phyloP scores from a whole-genome alignment of 2,113 vertebrate genomes.

The Hippocampus abdominalis region DNA sequence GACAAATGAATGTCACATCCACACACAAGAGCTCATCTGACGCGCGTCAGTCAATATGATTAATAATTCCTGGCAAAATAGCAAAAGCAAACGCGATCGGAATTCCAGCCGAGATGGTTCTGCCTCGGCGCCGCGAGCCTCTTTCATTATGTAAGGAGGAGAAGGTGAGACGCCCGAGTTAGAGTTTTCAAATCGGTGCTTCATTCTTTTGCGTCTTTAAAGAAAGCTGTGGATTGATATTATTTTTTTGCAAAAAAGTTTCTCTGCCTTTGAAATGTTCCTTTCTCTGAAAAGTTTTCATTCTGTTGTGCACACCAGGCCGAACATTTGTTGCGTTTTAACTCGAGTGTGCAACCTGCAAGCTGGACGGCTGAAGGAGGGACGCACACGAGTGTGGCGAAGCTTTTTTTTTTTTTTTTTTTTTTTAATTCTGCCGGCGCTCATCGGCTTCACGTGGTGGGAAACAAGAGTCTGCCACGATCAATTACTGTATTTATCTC shows the following conservation, averaged over 20 bases:
- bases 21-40: neutral
- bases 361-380: constrained; percentile 42
- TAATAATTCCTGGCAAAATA: constrained; percentile 1
- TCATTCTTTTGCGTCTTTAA: constrained; percentile 29
- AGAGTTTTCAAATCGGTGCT: constrained; percentile 17
- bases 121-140: neutral
- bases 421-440: constrained; percentile 36
- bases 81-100: neutral
- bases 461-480: constrained; percentile 20
- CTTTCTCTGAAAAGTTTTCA: neutral
- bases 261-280: constrained; percentile 10
- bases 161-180: constrained; percentile 12
- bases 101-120: constrained; percentile 15
- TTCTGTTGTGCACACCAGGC: constrained; percentile 26
- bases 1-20: constrained; percentile 4
- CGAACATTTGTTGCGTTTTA: constrained; percentile 6
- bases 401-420: neutral
- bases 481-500: constrained; percentile 27
- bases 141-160: constrained; percentile 27
- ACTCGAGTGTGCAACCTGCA: neutral
- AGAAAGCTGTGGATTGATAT: constrained; percentile 29
- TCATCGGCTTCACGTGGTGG: constrained; percentile 29
- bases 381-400: constrained; percentile 26
- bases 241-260: constrained; percentile 14
- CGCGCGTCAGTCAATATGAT: neutral